These are phyloP conservation scores for Drosophila nigricruria DNA, from an alignment of 2,888 invertebrate species.

Conservation along the genomic window DNA sequence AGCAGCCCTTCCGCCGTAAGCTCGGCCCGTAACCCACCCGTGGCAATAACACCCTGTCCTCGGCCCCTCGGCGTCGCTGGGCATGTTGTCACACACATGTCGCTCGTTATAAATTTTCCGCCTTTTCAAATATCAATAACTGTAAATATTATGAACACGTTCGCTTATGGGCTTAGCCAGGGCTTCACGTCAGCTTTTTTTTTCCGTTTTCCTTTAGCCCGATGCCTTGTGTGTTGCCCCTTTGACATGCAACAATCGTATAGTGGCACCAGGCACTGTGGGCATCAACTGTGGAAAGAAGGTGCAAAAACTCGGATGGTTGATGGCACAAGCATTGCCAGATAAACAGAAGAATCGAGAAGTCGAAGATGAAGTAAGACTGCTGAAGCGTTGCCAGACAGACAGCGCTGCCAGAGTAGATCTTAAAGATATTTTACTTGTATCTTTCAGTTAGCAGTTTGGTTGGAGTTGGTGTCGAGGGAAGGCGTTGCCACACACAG, in stretches of 20 bases:
- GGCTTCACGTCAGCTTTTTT: conserved; percentile 33
- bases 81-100: conserved; percentile 80
- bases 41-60: background rate
- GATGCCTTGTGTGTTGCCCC: conserved; percentile 45
- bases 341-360: background rate
- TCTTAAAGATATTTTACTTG: no score
- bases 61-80: conserved; percentile 5
- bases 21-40: conserved; percentile 5
- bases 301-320: background rate
- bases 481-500: no score
- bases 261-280: conserved; percentile 32
- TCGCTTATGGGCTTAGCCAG: conserved; percentile 74
- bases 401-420: background rate
- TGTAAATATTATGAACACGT: conserved; percentile 85
- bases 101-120: conserved; percentile 84
- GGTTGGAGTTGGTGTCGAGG: no score
- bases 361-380: background rate
- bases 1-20: conserved; percentile 47
- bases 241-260: conserved; percentile 66
- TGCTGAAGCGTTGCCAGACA: background rate
- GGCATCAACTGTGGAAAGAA: conserved; percentile 3
- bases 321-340: background rate
- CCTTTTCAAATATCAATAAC: conserved; percentile 85
- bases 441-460: no score
- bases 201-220: background rate